Percentiles rank a stretch among this genome's conserved stretches.
phyloP scores from a whole-genome alignment of 2,113 vertebrate genomes.

The Caretta caretta region DNA sequence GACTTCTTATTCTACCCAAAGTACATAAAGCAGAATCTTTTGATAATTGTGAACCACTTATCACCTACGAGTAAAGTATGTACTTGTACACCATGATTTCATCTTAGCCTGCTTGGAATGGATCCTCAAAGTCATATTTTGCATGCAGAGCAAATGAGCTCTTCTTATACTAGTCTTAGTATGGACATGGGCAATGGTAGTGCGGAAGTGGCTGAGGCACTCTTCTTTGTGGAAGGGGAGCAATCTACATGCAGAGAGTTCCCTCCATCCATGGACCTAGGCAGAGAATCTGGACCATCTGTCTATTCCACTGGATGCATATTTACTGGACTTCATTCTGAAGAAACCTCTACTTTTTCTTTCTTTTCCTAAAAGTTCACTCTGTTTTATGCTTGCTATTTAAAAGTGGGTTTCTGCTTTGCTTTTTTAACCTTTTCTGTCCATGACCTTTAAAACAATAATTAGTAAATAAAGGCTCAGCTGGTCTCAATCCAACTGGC shows the following conservation, averaged over 20 bases:
- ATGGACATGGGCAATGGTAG: background rate
- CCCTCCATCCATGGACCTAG: background rate
- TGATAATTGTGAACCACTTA: constrained; percentile 19
- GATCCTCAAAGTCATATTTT: constrained; percentile 1
- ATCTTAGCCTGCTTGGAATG: constrained; percentile 33
- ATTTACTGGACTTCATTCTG: background rate
- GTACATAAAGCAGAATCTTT: constrained; percentile 48
- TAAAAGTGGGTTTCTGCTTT: constrained; percentile 25
- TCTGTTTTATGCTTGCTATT: constrained; percentile 30
- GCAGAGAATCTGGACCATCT: background rate
- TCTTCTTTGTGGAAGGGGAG: background rate
- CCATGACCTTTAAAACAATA: constrained; percentile 40
- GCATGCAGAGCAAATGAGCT: constrained; percentile 14
- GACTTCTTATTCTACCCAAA: constrained; percentile 61
- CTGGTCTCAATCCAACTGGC: constrained; percentile 45
- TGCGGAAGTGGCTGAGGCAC: background rate
- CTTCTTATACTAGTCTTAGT: background rate
- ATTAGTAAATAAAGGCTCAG: background rate
- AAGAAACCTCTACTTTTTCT: background rate
- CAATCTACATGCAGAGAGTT: background rate
- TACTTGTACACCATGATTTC: background rate
- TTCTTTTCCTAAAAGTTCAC: background rate
- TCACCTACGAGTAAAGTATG: background rate
- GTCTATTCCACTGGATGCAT: background rate
- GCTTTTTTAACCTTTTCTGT: constrained; percentile 46